phyloP scores from a whole-genome alignment of 2,888 invertebrate species.

The Elmis aenea region DNA sequence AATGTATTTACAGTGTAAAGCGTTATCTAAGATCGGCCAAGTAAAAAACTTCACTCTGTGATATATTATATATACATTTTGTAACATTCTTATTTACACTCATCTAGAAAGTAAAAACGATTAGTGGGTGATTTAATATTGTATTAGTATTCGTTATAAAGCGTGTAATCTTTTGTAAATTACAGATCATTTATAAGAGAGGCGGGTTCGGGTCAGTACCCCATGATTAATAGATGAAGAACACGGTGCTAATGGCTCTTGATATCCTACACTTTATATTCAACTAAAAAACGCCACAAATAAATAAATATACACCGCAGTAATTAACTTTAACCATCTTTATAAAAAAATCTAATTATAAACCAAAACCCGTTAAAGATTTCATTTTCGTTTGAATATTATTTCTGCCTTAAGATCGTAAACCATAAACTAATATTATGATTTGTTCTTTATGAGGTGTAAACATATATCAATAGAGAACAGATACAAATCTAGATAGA shows the following conservation, averaged over 20 bases:
- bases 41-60: too few species aligned
- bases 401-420: too few species aligned
- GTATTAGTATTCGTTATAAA: constrained; percentile 43
- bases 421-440: too few species aligned
- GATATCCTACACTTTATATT: constrained; percentile 38
- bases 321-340: constrained; percentile 13
- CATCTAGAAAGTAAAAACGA: constrained; percentile 32
- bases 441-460: too few species aligned
- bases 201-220: constrained; percentile 35
- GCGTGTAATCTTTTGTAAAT: constrained; percentile 45
- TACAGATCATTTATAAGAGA: constrained; percentile 45
- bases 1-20: too few species aligned
- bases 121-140: constrained; percentile 44
- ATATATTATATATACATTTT: too few species aligned
- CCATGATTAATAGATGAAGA: constrained; percentile 44
- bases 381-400: too few species aligned
- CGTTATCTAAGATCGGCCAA: too few species aligned
- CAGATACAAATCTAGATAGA: too few species aligned
- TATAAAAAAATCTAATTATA: constrained; percentile 18
- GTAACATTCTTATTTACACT: too few species aligned
- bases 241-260: constrained; percentile 43
- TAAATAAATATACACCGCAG: constrained; percentile 18
- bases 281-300: constrained; percentile 15
- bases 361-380: too few species aligned
- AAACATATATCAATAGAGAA: too few species aligned